Conservation (phyloP, 2,888 invertebrate species). For the Drosophila eohydei region DNA sequence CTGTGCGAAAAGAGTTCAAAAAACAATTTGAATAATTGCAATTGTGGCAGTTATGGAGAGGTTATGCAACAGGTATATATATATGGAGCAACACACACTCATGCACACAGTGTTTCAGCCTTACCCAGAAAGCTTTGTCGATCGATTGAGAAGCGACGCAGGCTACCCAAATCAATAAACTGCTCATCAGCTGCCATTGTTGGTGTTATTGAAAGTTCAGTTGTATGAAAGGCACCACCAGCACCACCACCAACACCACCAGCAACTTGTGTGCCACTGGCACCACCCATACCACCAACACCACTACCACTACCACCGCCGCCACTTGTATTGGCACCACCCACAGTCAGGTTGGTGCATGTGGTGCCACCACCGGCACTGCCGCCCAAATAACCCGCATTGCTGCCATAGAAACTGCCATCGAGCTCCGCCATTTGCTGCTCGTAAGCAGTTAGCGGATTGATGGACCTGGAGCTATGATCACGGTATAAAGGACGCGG, state of each 20-base stretch:
- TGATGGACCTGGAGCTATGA: conserved; percentile 83
- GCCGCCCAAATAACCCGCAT: conserved; percentile 73
- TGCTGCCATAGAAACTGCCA: conserved; percentile 80
- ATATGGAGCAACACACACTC: background rate
- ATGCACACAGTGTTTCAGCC: conserved; percentile 33
- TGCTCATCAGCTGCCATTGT: conserved; percentile 83
- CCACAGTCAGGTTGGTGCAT: conserved; percentile 66
- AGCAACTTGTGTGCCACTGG: conserved; percentile 40
- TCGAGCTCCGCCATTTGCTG: conserved; percentile 83
- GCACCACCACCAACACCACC: conserved; percentile 36
- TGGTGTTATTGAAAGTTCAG: conserved; percentile 84
- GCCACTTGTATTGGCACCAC: conserved; percentile 38
- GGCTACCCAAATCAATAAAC: conserved; percentile 84
- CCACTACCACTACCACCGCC: conserved; percentile 19
- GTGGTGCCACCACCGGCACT: conserved; percentile 63
- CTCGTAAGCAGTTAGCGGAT: conserved; percentile 82
- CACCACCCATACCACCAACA: conserved; percentile 37
- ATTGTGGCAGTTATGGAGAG: too few relatives aligned
- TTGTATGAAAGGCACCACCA: conserved; percentile 80
- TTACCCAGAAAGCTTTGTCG: conserved; percentile 85
- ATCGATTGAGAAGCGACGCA: conserved; percentile 84
- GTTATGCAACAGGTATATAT: background rate
- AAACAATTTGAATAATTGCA: background rate
- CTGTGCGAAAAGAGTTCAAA: conserved; percentile 82
- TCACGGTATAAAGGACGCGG: conserved; percentile 83